Evolutionary conservation across 2,113 vertebrate species (phyloP).

Genomic region (Electrona antarctica): DNA sequence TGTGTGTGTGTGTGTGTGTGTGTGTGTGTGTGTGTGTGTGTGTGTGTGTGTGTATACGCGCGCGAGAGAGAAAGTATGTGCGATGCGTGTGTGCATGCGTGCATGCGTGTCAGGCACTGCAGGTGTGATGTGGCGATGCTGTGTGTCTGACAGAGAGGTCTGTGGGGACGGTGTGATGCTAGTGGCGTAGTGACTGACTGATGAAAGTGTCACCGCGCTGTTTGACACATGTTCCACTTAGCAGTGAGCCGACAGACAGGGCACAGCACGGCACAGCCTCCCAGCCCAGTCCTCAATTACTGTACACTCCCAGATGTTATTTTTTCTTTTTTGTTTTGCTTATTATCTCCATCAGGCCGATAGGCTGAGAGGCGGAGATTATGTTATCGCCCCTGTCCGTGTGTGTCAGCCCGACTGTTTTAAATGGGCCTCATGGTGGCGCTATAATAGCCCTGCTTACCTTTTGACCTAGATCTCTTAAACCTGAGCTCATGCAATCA

Average conservation of each 20-base stretch:
- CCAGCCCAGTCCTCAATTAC: neutral
- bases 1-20: neutral
- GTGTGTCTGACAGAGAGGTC: conserved; percentile 13
- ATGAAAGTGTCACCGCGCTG: conserved; percentile 45
- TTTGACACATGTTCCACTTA: conserved; percentile 38
- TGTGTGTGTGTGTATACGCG: neutral
- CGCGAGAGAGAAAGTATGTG: no score
- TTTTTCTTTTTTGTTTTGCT: no score
- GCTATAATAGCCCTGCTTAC: no score
- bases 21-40: neutral
- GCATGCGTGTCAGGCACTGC: neutral
- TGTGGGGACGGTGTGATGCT: neutral
- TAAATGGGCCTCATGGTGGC: no score
- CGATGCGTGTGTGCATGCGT: conserved; percentile 4
- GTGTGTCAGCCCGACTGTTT: no score
- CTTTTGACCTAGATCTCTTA: no score
- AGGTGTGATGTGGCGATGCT: conserved; percentile 1
- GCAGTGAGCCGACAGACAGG: conserved; percentile 27
- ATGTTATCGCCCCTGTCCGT: no score
- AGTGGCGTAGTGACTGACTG: conserved; percentile 29
- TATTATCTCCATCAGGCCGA: no score
- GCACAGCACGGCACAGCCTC: neutral
- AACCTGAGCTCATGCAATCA: no score
- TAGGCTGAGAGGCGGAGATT: no score
- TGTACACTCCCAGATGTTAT: neutral